Base-by-base conservation (phyloP, 2,888 invertebrate genomes). In the Antitype chi region DNA sequence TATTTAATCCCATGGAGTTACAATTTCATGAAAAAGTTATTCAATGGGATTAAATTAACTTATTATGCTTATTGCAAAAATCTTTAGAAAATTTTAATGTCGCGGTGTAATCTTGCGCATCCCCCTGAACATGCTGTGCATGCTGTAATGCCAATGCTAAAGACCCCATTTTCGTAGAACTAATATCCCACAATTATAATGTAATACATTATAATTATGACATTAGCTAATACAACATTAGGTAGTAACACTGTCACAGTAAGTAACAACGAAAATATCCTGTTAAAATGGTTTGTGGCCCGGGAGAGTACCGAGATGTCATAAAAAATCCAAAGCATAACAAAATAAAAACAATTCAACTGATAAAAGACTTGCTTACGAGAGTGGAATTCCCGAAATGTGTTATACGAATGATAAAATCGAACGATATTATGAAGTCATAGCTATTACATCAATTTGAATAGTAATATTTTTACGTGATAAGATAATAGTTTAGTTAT, bases 371-470 rank as follows among this genome's bases (percentile, higher is more conserved):
- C 74, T 81, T 70, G 68, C 43, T 66, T 63, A 55, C 5, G 64
- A 80, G 64, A 74, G 60, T 81, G 84, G 86, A 67, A 74, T 76
- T 78, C n/a, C 83, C 85, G 53, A 70, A 72, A 5, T 49, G 20
- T 59, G 25, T 17, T 28, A 11, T 8, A 55, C 32, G 13, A 64
- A 47, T 4, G 68, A 77, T 71, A 80, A 83, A 69, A 59, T 70
- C 38, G 7, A 74, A 47, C 9, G 32, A 74, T 64, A 75, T n/a
- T 66, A 57, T 47, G 3, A 68, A 52, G 32, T 52, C 25, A 62
- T 63, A 4, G 25, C 23, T 67, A 28, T 68, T 25, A 63, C 23
- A 68, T 72, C 52, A 67, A 74, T 28, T 6, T 55, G 7, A 57
- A 73, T 43, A 62, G 23, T 25, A n/a, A 63, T 38, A 63, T 75